Evolutionary conservation across 2,888 invertebrate species (phyloP).

Genomic region (Podabrus alpinus): DNA sequence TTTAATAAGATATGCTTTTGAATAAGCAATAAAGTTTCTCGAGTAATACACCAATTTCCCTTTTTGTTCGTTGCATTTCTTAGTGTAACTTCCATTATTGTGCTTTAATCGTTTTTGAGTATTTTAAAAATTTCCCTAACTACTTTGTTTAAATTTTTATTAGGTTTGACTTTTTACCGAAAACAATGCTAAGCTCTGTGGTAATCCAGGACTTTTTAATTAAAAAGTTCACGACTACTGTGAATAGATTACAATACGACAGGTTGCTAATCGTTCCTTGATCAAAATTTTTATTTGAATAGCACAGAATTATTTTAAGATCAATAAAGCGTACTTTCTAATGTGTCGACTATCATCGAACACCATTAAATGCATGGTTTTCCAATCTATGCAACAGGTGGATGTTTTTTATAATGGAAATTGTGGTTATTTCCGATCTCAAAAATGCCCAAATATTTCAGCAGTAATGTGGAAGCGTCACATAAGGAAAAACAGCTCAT

Average conservation of each 20-base stretch:
- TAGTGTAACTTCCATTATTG: background rate
- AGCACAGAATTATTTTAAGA: background rate
- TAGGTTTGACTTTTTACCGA: background rate
- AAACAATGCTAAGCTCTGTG: background rate
- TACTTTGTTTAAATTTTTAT: background rate
- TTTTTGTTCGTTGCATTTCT: background rate
- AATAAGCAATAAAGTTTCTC: background rate
- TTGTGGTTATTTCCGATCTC: background rate
- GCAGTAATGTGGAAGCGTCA: no score
- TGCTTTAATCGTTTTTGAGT: background rate
- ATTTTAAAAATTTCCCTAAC: background rate
- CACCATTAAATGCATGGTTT: background rate
- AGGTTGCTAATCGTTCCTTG: background rate
- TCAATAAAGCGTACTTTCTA: background rate
- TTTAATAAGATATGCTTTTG: slow-evolving; percentile 32
- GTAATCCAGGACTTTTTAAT: background rate
- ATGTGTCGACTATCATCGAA: background rate
- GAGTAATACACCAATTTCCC: background rate
- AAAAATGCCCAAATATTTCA: background rate
- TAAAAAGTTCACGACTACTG: background rate
- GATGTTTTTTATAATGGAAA: background rate
- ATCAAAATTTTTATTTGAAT: background rate
- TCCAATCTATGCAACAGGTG: background rate
- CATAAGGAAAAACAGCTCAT: no score
- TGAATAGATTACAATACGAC: background rate